Evolutionary conservation across 2,113 vertebrate genomes (phyloP).

Genomic region (Lagopus muta): DNA sequence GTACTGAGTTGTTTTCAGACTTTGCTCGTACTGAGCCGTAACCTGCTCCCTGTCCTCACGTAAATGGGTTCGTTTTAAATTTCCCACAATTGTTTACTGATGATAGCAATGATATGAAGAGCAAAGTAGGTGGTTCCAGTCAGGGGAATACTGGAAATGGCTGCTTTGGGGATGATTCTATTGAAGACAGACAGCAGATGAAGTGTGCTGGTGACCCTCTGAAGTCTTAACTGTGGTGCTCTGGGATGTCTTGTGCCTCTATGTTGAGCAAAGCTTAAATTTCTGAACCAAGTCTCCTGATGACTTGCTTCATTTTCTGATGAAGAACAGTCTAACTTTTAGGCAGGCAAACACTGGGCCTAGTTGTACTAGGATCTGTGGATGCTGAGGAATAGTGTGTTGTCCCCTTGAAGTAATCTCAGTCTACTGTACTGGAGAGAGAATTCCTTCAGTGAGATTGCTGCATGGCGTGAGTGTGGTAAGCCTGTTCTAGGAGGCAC

Average conservation of each 20-base stretch:
- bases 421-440: not conserved
- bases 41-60: not conserved
- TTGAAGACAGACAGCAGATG: not conserved
- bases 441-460: not conserved
- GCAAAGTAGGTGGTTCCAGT: not conserved
- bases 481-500: not conserved
- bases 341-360: not conserved
- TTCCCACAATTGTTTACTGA: not conserved
- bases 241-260: not conserved
- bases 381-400: not conserved
- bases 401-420: not conserved
- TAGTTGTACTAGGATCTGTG: not conserved
- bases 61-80: not conserved
- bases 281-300: not conserved
- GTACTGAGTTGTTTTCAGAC: not conserved
- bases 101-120: not conserved
- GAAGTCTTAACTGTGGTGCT: not conserved
- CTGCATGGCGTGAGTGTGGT: not conserved
- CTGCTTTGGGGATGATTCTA: not conserved
- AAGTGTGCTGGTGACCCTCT: not conserved
- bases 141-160: not conserved
- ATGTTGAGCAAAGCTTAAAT: not conserved
- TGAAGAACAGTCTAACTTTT: not conserved
- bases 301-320: not conserved
- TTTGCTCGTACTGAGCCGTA: not conserved